phyloP scores from a whole-genome alignment of 2,888 invertebrate species.

The Germaria angustata region DNA sequence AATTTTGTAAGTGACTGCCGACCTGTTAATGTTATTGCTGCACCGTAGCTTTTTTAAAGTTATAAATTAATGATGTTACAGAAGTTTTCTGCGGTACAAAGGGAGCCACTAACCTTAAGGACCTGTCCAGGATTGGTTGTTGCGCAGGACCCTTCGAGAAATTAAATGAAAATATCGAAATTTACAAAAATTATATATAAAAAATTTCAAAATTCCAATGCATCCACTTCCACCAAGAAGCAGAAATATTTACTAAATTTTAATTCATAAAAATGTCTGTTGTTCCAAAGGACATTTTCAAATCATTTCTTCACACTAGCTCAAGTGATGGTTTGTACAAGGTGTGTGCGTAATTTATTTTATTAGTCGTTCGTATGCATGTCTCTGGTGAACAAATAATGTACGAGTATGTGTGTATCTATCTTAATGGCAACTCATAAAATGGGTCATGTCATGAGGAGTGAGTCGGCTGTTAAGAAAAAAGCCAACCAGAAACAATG shows the following conservation, averaged over 20 bases:
- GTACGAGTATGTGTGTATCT: too few species aligned
- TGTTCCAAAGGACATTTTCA: not conserved
- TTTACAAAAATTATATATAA: too few species aligned
- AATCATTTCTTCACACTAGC: not conserved
- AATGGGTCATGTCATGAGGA: not conserved
- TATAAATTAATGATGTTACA: too few species aligned
- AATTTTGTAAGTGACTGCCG: too few species aligned
- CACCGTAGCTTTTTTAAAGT: too few species aligned
- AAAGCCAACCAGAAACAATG: not conserved
- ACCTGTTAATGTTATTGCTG: too few species aligned
- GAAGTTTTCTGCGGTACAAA: too few species aligned
- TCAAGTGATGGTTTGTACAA: constrained; percentile 4
- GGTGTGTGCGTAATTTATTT: not conserved
- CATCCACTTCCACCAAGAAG: not conserved
- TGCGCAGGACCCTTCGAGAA: not conserved
- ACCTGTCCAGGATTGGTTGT: too few species aligned
- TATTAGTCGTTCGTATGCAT: not conserved
- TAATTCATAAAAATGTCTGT: not conserved
- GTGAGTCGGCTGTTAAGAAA: not conserved
- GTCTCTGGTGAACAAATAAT: constrained; percentile 11
- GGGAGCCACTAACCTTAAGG: too few species aligned
- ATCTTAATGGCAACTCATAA: constrained; percentile 48
- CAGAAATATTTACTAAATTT: not conserved
- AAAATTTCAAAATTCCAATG: too few species aligned
- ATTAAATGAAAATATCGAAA: too few species aligned